phyloP scores from a whole-genome alignment of 2,888 invertebrate species.

The Lacanobia wlatinum region DNA sequence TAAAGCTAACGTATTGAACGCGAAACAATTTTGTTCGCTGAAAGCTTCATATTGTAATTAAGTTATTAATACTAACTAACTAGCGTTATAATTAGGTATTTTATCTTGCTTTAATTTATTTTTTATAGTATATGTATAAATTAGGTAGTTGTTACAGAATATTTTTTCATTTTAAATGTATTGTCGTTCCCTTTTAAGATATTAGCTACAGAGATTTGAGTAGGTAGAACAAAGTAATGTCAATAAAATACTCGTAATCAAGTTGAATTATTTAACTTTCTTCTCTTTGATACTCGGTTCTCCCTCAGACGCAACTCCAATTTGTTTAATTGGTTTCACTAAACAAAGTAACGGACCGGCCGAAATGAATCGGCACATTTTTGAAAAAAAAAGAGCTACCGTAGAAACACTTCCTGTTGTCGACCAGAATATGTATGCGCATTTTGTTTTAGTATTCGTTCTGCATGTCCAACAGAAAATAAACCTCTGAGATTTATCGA shows the following conservation, averaged over 20 bases:
- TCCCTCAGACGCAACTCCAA: slow-evolving; percentile 54
- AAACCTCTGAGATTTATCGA: slow-evolving; percentile 29
- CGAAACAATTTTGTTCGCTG: slow-evolving; percentile 16
- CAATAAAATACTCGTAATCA: slow-evolving; percentile 32
- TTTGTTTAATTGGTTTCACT: slow-evolving; percentile 58
- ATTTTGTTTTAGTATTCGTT: slow-evolving; percentile 50
- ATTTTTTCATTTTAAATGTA: neutral
- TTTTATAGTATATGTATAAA: neutral
- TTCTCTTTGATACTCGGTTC: slow-evolving; percentile 29
- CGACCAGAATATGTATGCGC: slow-evolving; percentile 41
- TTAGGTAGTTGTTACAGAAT: slow-evolving; percentile 9
- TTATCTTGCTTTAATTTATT: slow-evolving; percentile 41
- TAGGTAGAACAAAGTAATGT: slow-evolving; percentile 8
- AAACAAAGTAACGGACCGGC: slow-evolving; percentile 53
- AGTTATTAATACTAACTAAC: slow-evolving; percentile 17
- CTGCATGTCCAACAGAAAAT: slow-evolving; percentile 38
- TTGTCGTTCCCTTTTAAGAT: neutral
- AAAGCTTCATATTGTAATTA: slow-evolving; percentile 26
- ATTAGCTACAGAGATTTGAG: slow-evolving; percentile 2
- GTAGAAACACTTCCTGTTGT: slow-evolving; percentile 37
- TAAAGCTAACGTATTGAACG: slow-evolving; percentile 39
- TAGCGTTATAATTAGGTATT: slow-evolving; percentile 38
- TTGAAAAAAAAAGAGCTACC: slow-evolving; percentile 42
- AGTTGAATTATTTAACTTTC: slow-evolving; percentile 29
- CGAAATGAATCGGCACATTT: slow-evolving; percentile 54